Conservation (phyloP, 30 jellyfish, hydroid and myxozoan species). For the Aurelia sp. region DNA sequence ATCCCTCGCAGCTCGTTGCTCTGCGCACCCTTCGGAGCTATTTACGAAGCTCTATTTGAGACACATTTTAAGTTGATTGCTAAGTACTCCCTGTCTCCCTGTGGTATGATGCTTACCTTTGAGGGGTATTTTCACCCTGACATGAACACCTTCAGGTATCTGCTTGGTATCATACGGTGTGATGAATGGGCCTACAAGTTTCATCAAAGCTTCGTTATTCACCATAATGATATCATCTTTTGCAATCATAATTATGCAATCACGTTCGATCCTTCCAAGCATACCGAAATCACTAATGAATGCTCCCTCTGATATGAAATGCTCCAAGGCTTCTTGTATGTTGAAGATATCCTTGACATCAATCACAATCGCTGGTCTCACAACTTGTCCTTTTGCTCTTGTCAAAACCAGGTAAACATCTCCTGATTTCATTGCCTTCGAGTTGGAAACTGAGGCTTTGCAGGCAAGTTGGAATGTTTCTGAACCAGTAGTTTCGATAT, state of each 20-base stretch:
- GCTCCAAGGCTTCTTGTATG: slow-evolving; percentile 25
- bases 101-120: neutral
- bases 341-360: slow-evolving; percentile 38
- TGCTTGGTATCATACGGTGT: slow-evolving; percentile 3
- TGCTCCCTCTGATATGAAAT: slow-evolving; percentile 9
- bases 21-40: too few species aligned
- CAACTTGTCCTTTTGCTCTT: slow-evolving; percentile 15
- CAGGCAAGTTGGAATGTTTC: slow-evolving; percentile 41
- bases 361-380: slow-evolving; percentile 27
- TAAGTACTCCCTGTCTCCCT: too few species aligned
- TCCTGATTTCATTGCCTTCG: slow-evolving; percentile 23
- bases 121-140: slow-evolving; percentile 18
- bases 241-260: slow-evolving; percentile 38
- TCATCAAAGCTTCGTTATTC: slow-evolving; percentile 10
- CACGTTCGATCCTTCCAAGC: slow-evolving; percentile 53
- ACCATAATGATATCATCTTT: slow-evolving; percentile 43
- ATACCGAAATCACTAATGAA: slow-evolving; percentile 46
- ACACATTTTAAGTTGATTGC: too few species aligned
- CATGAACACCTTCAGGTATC: slow-evolving; percentile 21
- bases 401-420: slow-evolving; percentile 25
- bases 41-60: too few species aligned
- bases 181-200: slow-evolving; percentile 25
- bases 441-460: slow-evolving; percentile 29
- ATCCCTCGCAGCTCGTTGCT: too few species aligned
- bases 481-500: neutral